Conservation (phyloP, 2,113 vertebrate species). For the Ahaetulla prasina region DNA sequence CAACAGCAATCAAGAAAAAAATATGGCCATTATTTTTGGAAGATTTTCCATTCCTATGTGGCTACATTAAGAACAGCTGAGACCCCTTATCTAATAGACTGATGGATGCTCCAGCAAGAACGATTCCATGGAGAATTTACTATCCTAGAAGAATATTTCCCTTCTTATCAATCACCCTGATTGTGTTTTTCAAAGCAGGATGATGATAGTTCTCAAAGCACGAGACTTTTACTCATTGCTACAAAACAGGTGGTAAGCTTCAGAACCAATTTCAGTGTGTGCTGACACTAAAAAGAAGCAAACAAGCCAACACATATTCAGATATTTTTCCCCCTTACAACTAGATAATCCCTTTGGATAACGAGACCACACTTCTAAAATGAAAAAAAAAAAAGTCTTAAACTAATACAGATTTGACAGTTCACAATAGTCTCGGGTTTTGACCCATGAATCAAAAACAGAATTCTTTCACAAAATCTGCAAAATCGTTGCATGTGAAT, state of each 20-base stretch:
- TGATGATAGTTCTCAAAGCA: neutral
- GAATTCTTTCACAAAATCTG: neutral
- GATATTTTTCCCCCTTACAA: neutral
- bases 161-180: neutral
- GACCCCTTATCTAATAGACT: neutral
- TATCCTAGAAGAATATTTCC: constrained; percentile 2
- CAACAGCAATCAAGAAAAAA: constrained; percentile 1
- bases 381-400: neutral
- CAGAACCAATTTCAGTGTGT: neutral
- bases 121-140: constrained; percentile 8
- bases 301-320: neutral
- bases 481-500: neutral
- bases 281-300: neutral
- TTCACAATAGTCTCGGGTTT: neutral
- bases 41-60: neutral
- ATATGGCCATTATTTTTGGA: neutral
- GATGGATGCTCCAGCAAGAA: neutral
- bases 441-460: neutral
- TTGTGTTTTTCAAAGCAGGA: constrained; percentile 30
- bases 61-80: neutral
- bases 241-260: constrained; percentile 19
- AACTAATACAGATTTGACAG: neutral
- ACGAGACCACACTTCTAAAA: neutral
- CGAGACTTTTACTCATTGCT: neutral
- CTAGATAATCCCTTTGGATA: neutral